Conservation (phyloP, 2,797 vertebrate genomes). For the Cynodonichthys magdalenae region DNA sequence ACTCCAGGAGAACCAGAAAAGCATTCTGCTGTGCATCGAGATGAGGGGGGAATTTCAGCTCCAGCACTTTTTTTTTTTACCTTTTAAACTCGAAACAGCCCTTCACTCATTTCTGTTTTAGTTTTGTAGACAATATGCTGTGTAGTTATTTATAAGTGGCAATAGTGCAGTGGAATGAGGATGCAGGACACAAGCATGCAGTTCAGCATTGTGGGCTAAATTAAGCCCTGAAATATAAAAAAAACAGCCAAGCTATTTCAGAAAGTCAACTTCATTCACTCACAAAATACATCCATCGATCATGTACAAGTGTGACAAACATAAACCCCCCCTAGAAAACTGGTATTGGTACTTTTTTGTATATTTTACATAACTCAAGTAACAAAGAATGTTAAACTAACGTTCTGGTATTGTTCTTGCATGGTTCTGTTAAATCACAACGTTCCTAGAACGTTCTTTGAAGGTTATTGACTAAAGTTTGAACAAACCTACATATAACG, state of each 20-base stretch:
- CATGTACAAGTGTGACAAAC: slow-evolving; percentile 2
- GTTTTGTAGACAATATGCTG: neutral
- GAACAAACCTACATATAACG: no score
- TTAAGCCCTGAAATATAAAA: slow-evolving; percentile 1
- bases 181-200: neutral
- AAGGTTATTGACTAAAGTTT: no score
- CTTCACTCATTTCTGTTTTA: slow-evolving; percentile 30
- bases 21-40: slow-evolving; percentile 30
- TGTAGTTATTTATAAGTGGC: slow-evolving; percentile 20
- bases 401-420: no score
- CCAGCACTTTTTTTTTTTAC: slow-evolving; percentile 30
- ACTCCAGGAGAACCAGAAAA: slow-evolving; percentile 38
- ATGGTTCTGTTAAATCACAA: no score
- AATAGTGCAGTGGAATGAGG: slow-evolving; percentile 2
- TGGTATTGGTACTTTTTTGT: neutral
- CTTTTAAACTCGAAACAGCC: slow-evolving; percentile 34
- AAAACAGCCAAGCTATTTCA: neutral
- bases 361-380: neutral
- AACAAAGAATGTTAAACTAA: no score
- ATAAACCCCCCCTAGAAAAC: neutral
- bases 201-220: neutral
- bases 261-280: neutral
- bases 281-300: neutral
- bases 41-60: slow-evolving; percentile 34
- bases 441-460: no score